phyloP scores from a whole-genome alignment of 2,797 vertebrate genomes.

The Phataginus tricuspis region DNA sequence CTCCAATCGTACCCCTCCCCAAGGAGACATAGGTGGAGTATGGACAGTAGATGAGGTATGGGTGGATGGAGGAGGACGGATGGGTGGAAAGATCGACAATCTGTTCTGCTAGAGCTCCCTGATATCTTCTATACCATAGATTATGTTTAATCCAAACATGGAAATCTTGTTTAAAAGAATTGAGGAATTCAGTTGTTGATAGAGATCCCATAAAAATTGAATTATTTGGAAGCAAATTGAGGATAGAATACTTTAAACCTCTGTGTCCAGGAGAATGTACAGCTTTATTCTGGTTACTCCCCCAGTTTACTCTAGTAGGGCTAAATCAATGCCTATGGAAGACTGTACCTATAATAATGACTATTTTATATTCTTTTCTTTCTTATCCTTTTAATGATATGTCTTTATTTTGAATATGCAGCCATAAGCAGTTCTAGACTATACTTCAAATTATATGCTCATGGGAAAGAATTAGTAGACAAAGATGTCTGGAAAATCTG shows the following conservation, averaged over 20 bases:
- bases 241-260: background rate
- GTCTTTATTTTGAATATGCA: background rate
- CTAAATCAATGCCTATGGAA: background rate
- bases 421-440: background rate
- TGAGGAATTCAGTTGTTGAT: background rate
- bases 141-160: background rate
- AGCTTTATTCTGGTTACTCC: background rate
- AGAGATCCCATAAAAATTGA: background rate
- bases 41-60: background rate
- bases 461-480: constrained; percentile 32
- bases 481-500: constrained; percentile 46
- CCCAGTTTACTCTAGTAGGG: background rate
- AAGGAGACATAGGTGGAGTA: background rate
- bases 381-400: background rate
- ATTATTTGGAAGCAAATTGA: background rate
- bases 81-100: background rate
- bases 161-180: background rate
- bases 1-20: background rate
- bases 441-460: constrained; percentile 55
- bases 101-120: background rate
- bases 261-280: background rate
- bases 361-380: background rate
- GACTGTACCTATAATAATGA: background rate
- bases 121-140: background rate
- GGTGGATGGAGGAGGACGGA: too few relatives aligned